A percentile compares a stretch with the other conserved stretches of the same genome.
These are phyloP conservation scores for Hippocampus zosterae DNA, from an alignment of 2,113 vertebrate species.

Conservation along the genomic window DNA sequence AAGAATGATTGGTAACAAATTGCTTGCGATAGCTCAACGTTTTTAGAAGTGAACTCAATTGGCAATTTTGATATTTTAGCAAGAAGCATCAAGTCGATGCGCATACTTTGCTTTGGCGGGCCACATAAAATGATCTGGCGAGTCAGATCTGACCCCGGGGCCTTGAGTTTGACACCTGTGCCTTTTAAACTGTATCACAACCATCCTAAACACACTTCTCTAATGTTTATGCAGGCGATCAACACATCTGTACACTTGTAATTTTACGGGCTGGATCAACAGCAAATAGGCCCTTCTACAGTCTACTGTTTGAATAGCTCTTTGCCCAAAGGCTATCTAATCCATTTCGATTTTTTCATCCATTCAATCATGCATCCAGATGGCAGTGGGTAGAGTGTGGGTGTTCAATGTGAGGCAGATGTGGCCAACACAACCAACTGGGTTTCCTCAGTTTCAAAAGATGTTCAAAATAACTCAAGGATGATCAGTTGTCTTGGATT, in stretches of 20 bases:
- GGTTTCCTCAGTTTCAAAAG: not conserved
- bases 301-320: not conserved
- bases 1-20: too few species aligned
- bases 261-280: not conserved
- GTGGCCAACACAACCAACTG: not conserved
- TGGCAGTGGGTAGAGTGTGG: not conserved
- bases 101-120: too few species aligned
- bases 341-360: not conserved
- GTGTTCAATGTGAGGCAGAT: not conserved
- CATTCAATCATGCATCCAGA: too few species aligned
- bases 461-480: not conserved
- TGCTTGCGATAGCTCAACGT: too few species aligned
- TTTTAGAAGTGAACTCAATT: too few species aligned
- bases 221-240: conserved; percentile 29
- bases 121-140: too few species aligned
- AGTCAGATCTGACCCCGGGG: too few species aligned
- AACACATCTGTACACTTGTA: conserved; percentile 28
- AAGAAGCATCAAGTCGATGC: too few species aligned
- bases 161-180: too few species aligned
- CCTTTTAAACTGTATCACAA: not conserved
- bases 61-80: too few species aligned
- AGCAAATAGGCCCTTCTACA: not conserved
- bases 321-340: not conserved
- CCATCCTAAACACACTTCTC: conserved; percentile 16
- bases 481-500: not conserved